phyloP scores from a whole-genome alignment of 2,113 vertebrate genomes.

The Psophia crepitans region DNA sequence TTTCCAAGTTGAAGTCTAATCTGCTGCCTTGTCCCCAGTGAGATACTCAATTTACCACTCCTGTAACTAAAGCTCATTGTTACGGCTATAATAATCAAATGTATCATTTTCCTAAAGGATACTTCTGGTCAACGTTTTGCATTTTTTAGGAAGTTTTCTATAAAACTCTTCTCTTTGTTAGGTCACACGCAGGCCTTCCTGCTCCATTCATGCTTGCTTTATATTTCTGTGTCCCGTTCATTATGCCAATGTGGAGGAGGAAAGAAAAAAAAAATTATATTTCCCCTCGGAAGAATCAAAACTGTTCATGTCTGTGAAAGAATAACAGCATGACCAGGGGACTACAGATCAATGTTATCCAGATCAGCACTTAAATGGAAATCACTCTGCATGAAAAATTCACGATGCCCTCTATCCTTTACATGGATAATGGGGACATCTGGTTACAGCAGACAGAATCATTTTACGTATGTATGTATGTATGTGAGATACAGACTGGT shows the following conservation, averaged over 20 bases:
- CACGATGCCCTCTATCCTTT: constrained; percentile 53
- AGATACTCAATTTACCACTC: constrained; percentile 39
- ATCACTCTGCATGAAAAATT: constrained; percentile 63
- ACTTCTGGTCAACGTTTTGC: constrained; percentile 13
- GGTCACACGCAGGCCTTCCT: not conserved
- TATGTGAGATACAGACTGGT: not conserved
- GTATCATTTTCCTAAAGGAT: constrained; percentile 58
- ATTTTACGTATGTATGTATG: constrained; percentile 1
- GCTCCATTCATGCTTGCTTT: not conserved
- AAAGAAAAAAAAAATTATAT: not conserved
- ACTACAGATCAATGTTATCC: constrained; percentile 56
- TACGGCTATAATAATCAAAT: constrained; percentile 36
- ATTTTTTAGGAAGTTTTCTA: not conserved
- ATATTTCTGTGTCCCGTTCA: not conserved
- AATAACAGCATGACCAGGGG: not conserved
- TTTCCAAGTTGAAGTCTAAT: constrained; percentile 52
- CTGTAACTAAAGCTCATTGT: constrained; percentile 62
- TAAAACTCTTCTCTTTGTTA: constrained; percentile 19
- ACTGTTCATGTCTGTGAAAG: not conserved
- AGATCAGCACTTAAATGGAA: constrained; percentile 63
- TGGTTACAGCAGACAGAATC: constrained; percentile 46
- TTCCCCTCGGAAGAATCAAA: constrained; percentile 20
- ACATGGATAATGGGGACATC: constrained; percentile 48
- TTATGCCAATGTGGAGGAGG: not conserved
- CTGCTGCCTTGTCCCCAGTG: constrained; percentile 24